Percentiles rank a stretch among this genome's conserved stretches.
Evolutionary conservation across 2,113 vertebrate species (phyloP).

Genomic region (Catharus minimus): DNA sequence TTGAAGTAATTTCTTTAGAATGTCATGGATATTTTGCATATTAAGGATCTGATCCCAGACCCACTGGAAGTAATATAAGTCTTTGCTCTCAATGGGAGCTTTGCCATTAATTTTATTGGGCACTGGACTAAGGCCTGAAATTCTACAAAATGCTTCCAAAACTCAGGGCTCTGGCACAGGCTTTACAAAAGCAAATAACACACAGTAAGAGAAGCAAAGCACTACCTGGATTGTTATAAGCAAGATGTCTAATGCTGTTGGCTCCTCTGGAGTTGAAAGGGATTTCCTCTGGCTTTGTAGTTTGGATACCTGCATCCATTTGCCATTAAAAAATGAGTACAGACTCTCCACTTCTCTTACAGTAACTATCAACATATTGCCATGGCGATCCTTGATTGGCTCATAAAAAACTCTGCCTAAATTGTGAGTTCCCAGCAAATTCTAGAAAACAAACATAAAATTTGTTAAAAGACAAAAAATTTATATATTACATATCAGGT

Average conservation of each 20-base stretch:
- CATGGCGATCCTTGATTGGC: constrained; percentile 95
- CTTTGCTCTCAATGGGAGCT: constrained; percentile 38
- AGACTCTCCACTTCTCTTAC: constrained; percentile 89
- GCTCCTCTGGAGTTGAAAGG: constrained; percentile 96
- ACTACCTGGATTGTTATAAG: constrained; percentile 96
- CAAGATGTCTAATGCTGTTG: constrained; percentile 94
- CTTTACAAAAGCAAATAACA: constrained; percentile 45
- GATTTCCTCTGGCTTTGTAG: constrained; percentile 97
- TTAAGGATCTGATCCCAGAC: constrained; percentile 38
- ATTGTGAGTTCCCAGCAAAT: constrained; percentile 93
- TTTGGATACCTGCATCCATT: constrained; percentile 95
- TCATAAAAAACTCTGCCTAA: constrained; percentile 94
- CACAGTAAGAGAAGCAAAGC: constrained; percentile 25
- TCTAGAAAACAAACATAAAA: constrained; percentile 75
- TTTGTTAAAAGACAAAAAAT: background rate
- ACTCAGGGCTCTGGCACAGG: constrained; percentile 34
- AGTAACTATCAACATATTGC: constrained; percentile 92
- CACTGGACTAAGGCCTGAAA: constrained; percentile 58
- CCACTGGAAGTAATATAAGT: constrained; percentile 44
- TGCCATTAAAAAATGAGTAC: constrained; percentile 90
- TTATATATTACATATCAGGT: background rate
- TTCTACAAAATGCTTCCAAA: constrained; percentile 37
- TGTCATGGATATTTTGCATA: constrained; percentile 39
- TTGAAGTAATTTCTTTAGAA: constrained; percentile 40
- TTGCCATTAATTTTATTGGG: constrained; percentile 65